Evolutionary conservation across 2,113 vertebrate genomes (phyloP).

Genomic region (Pogonocichla stellata): DNA sequence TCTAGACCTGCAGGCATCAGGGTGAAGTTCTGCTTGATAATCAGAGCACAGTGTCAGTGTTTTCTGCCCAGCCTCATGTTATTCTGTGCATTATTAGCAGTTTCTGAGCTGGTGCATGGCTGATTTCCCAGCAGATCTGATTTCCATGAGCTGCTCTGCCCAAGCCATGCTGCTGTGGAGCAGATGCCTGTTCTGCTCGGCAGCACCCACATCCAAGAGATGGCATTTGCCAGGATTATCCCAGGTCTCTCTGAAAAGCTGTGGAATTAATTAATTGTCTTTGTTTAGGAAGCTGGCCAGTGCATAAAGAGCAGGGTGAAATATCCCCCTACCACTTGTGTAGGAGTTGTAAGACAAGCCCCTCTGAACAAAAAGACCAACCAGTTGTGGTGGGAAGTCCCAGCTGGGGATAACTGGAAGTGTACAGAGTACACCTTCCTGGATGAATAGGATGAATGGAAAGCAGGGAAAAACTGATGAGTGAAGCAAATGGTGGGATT

Average conservation of each 20-base stretch:
- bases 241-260: background rate
- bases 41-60: conserved; percentile 6
- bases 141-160: conserved; percentile 30
- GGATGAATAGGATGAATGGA: background rate
- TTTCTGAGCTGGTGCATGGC: conserved; percentile 31
- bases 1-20: background rate
- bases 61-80: conserved; percentile 38
- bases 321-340: background rate
- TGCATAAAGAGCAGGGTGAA: background rate
- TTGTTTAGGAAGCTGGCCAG: background rate
- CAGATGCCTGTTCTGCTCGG: background rate
- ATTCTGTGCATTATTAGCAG: conserved; percentile 50
- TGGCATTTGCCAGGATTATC: background rate
- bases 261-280: background rate
- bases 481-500: background rate
- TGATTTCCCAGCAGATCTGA: conserved; percentile 35
- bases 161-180: background rate
- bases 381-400: background rate
- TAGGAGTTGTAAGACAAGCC: background rate
- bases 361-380: background rate
- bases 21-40: conserved; percentile 28
- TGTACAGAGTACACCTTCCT: background rate
- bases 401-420: background rate
- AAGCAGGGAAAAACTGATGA: background rate
- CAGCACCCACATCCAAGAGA: background rate